Conservation (phyloP, 2,888 invertebrate species). For the Trichogramma evanescens region DNA sequence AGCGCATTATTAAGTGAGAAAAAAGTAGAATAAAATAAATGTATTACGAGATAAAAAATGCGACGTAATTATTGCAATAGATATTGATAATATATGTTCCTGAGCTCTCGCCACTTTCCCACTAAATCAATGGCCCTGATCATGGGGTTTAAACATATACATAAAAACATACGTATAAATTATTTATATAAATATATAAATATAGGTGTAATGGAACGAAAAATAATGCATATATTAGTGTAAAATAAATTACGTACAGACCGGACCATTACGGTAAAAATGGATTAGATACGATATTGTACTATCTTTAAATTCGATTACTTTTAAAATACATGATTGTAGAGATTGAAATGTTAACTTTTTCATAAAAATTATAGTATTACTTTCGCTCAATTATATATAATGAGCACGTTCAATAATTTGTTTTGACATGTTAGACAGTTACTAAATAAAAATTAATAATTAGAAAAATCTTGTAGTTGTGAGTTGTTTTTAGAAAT, state of each 20-base stretch:
- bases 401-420: too few relatives aligned
- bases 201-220: constrained; percentile 18
- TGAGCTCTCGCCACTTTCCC: constrained; percentile 20
- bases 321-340: too few relatives aligned
- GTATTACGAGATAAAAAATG: constrained; percentile 4
- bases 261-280: background rate
- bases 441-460: too few relatives aligned
- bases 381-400: too few relatives aligned
- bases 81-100: constrained; percentile 20
- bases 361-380: too few relatives aligned
- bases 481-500: too few relatives aligned
- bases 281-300: too few relatives aligned
- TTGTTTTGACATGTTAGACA: too few relatives aligned
- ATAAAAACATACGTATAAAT: constrained; percentile 11
- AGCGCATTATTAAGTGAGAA: constrained; percentile 6
- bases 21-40: constrained; percentile 1
- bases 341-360: too few relatives aligned
- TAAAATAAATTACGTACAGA: constrained; percentile 17
- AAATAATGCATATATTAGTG: constrained; percentile 14
- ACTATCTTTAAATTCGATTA: too few relatives aligned
- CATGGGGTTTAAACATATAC: constrained; percentile 21
- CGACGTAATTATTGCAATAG: constrained; percentile 1
- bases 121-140: constrained; percentile 1
- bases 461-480: too few relatives aligned
- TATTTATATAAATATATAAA: constrained; percentile 20